Evolutionary conservation across 2,113 vertebrate species (phyloP).

Genomic region (Nerophis ophidion): DNA sequence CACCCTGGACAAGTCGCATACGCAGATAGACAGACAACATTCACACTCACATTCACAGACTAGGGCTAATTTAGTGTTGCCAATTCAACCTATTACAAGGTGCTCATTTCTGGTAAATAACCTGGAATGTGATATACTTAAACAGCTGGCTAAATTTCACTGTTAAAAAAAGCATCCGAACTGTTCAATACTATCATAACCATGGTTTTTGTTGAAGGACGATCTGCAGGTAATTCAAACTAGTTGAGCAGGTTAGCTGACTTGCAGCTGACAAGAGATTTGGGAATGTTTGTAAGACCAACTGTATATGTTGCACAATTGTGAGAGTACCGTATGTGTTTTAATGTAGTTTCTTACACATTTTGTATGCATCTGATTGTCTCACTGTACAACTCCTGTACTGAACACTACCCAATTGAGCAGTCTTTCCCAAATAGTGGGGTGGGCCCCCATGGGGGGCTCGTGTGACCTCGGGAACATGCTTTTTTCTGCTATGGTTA

Average conservation of each 20-base stretch:
- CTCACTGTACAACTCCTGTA: background rate
- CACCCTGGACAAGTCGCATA: too few species aligned
- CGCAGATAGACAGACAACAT: too few species aligned
- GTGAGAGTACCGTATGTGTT: background rate
- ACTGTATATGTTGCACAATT: background rate
- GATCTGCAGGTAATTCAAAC: conserved; percentile 46
- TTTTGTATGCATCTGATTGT: background rate
- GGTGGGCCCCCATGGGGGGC: too few species aligned
- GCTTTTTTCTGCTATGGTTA: too few species aligned
- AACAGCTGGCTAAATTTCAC: conserved; percentile 26
- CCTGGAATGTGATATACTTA: conserved; percentile 5
- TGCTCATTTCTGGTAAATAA: conserved; percentile 12
- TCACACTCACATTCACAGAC: too few species aligned
- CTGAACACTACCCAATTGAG: background rate
- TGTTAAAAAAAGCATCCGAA: background rate
- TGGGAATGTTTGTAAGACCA: conserved; percentile 45
- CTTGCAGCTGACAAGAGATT: conserved; percentile 45
- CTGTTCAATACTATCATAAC: too few species aligned
- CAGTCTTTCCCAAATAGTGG: too few species aligned
- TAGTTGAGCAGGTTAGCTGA: conserved; percentile 57
- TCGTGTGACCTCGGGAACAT: too few species aligned
- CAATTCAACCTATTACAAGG: too few species aligned
- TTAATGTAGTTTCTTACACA: background rate
- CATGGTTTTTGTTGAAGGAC: background rate
- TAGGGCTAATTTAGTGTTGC: too few species aligned